Percentiles rank a stretch among this genome's conserved stretches.
Evolutionary conservation across 2,888 invertebrate species (phyloP).

Genomic region (Rhagophthalmus giganteus): DNA sequence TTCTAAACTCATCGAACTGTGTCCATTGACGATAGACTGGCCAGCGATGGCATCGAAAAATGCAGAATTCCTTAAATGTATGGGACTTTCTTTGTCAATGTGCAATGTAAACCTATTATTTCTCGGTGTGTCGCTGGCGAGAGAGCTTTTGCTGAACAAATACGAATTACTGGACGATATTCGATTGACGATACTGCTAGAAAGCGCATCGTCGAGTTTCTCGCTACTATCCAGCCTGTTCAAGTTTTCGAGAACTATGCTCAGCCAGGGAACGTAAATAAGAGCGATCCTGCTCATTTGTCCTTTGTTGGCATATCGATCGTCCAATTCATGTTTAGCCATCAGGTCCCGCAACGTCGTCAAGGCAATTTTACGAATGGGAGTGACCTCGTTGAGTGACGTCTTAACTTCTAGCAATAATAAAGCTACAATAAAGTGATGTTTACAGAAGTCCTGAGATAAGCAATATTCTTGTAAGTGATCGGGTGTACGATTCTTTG

Average conservation of each 20-base stretch:
- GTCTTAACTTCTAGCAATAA: slow-evolving; percentile 86
- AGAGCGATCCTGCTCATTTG: slow-evolving; percentile 83
- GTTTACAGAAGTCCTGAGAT: slow-evolving; percentile 84
- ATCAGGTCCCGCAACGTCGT: slow-evolving; percentile 80
- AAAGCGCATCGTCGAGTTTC: slow-evolving; percentile 51
- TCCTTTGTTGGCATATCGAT: slow-evolving; percentile 71
- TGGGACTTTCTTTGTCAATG: slow-evolving; percentile 73
- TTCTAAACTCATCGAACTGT: slow-evolving; percentile 76
- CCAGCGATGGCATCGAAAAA: slow-evolving; percentile 75
- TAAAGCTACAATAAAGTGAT: slow-evolving; percentile 89
- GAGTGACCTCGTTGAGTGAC: slow-evolving; percentile 82
- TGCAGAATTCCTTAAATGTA: slow-evolving; percentile 75
- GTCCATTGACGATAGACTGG: slow-evolving; percentile 70
- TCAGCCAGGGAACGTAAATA: slow-evolving; percentile 89
- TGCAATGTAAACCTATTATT: slow-evolving; percentile 70
- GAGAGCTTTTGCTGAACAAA: slow-evolving; percentile 59
- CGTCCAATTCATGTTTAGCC: slow-evolving; percentile 93
- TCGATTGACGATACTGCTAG: slow-evolving; percentile 55
- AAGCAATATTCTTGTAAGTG: slow-evolving; percentile 64
- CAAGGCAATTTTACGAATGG: slow-evolving; percentile 80
- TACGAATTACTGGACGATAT: slow-evolving; percentile 64
- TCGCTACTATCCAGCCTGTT: slow-evolving; percentile 67
- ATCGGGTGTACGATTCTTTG: slow-evolving; percentile 59
- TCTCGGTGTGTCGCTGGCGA: slow-evolving; percentile 60
- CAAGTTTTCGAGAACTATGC: slow-evolving; percentile 85